Base-by-base conservation (phyloP, 1,140 invertebrate genomes). In the Halictus rubicundus region DNA sequence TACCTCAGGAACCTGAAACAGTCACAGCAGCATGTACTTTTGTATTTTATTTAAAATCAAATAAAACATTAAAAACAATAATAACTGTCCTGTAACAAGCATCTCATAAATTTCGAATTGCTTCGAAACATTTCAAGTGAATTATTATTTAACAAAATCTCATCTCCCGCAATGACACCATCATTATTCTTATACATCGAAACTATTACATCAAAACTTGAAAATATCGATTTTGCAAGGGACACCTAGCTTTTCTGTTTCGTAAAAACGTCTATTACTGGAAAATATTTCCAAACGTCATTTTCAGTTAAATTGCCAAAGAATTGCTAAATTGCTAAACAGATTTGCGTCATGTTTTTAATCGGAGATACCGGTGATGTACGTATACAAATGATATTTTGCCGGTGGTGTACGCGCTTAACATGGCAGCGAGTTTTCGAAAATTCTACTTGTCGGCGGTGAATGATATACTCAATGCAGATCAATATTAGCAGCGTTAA, bases 1-100 rank as follows among this genome's bases (percentile, higher is more conserved):
- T 96, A 94, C 54, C 97, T 94, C 64, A 97, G 90, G 92, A 97
- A 98, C 80, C 97, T 98, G 84, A 68, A 94, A 94, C 37, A 85
- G 68, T n/a, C 21, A 5, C 0, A 16, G 32, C 37, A 57, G 14
- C 9, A 37, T 42, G 16, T 1, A 68, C 10, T 21, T 1, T 19
- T 9, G 4, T 23, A 9, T 37, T 12, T 37, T 49, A 14, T 23
- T 16, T 6, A n/a, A 25, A 16, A 46, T 16, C 0, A 16, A 46
- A 5, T 54, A n/a, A 54, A 32, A 19, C 21, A 54, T 46, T 27
- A 7, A 21, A 8, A 68, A 68, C 23, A 19, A 37, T 23, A 42
- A 42, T 23, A 23, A 23, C 2, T 16, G 19, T 5, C 10, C 4
- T 27, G 14, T 19, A 63, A 63, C 23, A 12, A 59, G 10, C 12